Evolutionary conservation across 2,113 vertebrate genomes (phyloP), one percentile per base, ranked within the genome.

Genomic region (Scomber colias): DNA sequence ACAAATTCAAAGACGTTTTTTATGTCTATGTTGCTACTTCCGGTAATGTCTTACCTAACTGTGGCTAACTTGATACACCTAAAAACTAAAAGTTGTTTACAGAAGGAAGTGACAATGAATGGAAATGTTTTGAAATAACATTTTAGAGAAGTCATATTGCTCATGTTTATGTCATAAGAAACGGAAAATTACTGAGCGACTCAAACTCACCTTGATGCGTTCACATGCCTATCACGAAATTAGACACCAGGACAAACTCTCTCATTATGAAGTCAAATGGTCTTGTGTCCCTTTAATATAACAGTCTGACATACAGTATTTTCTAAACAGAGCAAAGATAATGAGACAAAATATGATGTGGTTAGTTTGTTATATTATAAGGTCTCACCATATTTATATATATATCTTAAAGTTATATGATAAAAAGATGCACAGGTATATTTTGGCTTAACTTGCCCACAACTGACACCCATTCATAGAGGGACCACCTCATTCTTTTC

Each of bases 61-160:
- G 1, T 30, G 17, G 48, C 19, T 40, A 83, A 63, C 83, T 78
- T 81, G 50, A 75, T 14, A 6, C 35, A 15, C 3, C 2, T 13
- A 0, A 45, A 0, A 61, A 65, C 0, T 27, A 14, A 24, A 27
- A 40, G 2, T 53, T 66, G 48, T 73, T 73, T 30, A 54, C 16
- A 67, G 13, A 77, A 78, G 85, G 79, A 85, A 80, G 54, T 78
- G 51, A 80, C 56, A 61, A 13, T 62, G 2, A n/a, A 30, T 11
- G 21, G 19, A 21, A n/a, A 69, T 27, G 13, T 60, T 56, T 35
- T n/a, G 9, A 50, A 59, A 48, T 16, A 30, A 61, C n/a, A 35
- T 44, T 11, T n/a, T 19, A 71, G 3, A 50, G 8, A 5, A 30
- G 3, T 49, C n/a, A 54, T 45, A 12, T 31, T 11, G 11, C 4